Conservation (phyloP, 2,888 invertebrate species). For the Crematogaster levior region DNA sequence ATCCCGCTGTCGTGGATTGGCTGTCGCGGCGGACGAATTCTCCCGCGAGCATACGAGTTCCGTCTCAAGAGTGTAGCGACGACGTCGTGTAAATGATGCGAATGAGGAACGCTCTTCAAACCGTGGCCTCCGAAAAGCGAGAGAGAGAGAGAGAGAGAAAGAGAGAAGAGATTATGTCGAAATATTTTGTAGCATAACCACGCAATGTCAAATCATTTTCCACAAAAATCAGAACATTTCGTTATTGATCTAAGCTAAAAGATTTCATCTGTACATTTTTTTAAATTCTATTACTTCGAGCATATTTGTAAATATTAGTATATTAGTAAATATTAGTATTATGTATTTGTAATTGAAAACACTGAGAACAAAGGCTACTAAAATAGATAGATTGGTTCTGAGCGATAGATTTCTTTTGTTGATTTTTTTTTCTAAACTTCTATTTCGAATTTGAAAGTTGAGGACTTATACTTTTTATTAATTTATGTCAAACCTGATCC, state of each 20-base stretch:
- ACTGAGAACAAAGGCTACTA: neutral
- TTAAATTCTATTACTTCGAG: neutral
- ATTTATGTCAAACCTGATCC: neutral
- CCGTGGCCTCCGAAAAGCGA: neutral
- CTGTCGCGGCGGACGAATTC: constrained; percentile 43
- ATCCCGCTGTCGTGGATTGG: constrained; percentile 65
- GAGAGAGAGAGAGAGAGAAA: neutral
- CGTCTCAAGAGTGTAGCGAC: constrained; percentile 9
- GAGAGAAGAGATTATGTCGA: neutral
- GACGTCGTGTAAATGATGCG: constrained; percentile 31
- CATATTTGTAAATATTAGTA: neutral
- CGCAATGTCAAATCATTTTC: neutral
- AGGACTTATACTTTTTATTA: neutral
- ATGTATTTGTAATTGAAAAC: neutral
- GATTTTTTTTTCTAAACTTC: no score
- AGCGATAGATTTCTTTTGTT: no score
- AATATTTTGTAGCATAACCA: constrained; percentile 26
- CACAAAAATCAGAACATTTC: neutral
- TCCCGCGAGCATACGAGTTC: constrained; percentile 34
- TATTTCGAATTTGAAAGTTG: neutral
- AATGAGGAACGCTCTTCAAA: constrained; percentile 39
- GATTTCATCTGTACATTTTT: neutral
- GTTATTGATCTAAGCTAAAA: neutral
- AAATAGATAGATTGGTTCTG: no score
- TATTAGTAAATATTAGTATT: no score